These are phyloP conservation scores for Ptilonorhynchus violaceus DNA, from an alignment of 2,113 vertebrate genomes.

Conservation along the genomic window DNA sequence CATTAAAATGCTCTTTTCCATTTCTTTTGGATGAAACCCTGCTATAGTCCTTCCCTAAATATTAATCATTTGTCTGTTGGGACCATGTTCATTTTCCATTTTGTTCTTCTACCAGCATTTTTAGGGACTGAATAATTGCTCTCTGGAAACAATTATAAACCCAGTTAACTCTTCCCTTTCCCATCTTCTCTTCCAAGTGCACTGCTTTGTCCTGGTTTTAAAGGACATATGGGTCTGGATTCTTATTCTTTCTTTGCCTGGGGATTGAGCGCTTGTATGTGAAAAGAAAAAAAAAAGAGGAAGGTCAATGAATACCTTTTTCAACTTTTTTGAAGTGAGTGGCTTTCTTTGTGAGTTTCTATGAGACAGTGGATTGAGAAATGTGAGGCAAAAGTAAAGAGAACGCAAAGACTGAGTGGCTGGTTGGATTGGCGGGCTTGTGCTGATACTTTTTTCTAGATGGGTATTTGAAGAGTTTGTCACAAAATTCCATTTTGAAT, in stretches of 20 bases:
- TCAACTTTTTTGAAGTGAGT: background rate
- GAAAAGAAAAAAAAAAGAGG: background rate
- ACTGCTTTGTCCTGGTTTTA: background rate
- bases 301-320: background rate
- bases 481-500: background rate
- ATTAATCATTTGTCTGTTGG: constrained; percentile 35
- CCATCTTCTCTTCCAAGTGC: background rate
- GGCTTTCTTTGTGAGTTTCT: background rate
- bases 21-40: constrained; percentile 22
- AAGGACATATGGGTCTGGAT: background rate
- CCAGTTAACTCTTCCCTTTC: constrained; percentile 42
- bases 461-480: background rate
- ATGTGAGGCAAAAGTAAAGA: background rate
- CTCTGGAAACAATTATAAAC: constrained; percentile 37
- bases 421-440: background rate
- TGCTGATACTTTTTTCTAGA: background rate
- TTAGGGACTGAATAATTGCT: constrained; percentile 39
- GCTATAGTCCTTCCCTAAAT: constrained; percentile 28
- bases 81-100: constrained; percentile 42
- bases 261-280: background rate
- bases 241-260: background rate
- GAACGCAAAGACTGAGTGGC: background rate
- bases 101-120: constrained; percentile 38
- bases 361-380: background rate
- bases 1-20: background rate